Conservation (phyloP, 2,888 invertebrate genomes). For the Nasonovia ribisnigri region DNA sequence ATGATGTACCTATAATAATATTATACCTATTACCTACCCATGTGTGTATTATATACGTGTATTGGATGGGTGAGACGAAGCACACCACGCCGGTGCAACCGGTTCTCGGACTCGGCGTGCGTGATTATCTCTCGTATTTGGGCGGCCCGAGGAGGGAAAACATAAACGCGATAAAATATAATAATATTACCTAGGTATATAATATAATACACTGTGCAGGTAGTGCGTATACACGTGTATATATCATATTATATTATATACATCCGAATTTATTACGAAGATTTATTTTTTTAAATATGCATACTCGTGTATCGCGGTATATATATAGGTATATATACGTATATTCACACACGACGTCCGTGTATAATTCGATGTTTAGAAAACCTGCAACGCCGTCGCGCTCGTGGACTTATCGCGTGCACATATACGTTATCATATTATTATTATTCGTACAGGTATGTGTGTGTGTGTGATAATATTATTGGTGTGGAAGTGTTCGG, state of each 20-base stretch:
- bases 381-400: background rate
- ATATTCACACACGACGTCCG: background rate
- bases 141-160: background rate
- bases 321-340: too few species aligned
- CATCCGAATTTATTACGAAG: slow-evolving; percentile 43
- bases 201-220: too few species aligned
- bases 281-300: slow-evolving; percentile 42
- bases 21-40: background rate
- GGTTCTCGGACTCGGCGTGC: background rate
- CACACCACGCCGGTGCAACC: background rate
- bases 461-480: background rate
- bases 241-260: background rate
- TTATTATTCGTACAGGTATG: background rate
- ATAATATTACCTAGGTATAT: background rate
- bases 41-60: background rate
- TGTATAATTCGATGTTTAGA: slow-evolving; percentile 37
- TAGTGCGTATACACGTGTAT: background rate
- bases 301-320: background rate
- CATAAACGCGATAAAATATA: background rate
- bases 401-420: background rate
- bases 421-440: background rate
- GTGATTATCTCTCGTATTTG: background rate
- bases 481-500: background rate
- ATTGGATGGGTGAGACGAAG: background rate
- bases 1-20: background rate